These are phyloP conservation scores for Tenthredo scrophulariae DNA, from an alignment of 2,888 invertebrate species.

Conservation along the genomic window DNA sequence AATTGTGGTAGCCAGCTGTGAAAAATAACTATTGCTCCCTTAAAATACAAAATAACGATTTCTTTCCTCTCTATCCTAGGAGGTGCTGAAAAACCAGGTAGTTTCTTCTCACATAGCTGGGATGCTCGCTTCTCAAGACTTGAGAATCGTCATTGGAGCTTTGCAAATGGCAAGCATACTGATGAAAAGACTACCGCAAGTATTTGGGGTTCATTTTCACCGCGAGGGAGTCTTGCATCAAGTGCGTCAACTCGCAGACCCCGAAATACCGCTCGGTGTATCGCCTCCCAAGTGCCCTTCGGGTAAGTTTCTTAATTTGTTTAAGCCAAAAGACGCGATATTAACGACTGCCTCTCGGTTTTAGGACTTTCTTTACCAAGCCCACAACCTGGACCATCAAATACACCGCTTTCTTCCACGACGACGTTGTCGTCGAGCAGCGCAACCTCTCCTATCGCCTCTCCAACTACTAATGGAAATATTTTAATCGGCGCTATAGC, in stretches of 20 bases:
- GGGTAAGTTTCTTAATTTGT: conserved; percentile 63
- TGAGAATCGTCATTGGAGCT: conserved; percentile 97
- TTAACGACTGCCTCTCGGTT: not conserved
- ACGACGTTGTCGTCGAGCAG: conserved; percentile 75
- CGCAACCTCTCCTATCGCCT: conserved; percentile 75
- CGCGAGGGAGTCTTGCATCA: conserved; percentile 99
- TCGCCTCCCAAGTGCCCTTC: conserved; percentile 79
- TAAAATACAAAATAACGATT: not conserved
- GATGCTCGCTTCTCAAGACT: conserved; percentile 98
- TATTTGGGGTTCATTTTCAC: conserved; percentile 96
- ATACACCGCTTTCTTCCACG: conserved; percentile 73
- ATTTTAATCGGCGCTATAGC: conserved; percentile 76
- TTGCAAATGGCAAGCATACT: conserved; percentile 98
- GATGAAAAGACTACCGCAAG: conserved; percentile 97
- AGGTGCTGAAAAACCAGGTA: conserved; percentile 85
- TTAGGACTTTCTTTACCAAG: conserved; percentile 75
- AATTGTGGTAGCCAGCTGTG: no score
- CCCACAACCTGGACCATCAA: conserved; percentile 77
- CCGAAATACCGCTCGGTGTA: conserved; percentile 81
- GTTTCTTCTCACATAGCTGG: conserved; percentile 98
- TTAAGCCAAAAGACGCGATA: not conserved
- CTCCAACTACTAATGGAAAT: conserved; percentile 76
- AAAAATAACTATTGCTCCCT: no score
- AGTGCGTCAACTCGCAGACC: conserved; percentile 86
- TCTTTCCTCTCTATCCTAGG: conserved; percentile 67